Base-by-base conservation (phyloP, 2,888 invertebrate species). In the Lumbricus terrestris region DNA sequence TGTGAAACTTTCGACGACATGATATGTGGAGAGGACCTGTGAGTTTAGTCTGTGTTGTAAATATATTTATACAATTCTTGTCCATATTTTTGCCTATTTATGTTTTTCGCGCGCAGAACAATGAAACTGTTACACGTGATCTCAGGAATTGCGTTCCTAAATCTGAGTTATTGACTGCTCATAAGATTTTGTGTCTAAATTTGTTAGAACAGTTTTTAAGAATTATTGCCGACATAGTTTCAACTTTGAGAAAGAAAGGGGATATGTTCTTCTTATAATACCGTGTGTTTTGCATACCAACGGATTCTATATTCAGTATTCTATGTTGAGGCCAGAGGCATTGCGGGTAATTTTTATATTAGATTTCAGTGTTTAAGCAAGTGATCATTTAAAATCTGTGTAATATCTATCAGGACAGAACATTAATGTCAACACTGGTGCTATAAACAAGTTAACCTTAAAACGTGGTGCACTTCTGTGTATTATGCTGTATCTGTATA, bases 31-130 rank as follows among this genome's bases (percentile, higher is more conserved):
- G 37, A 34, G 34, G 23, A 34, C 34, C 35, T 85, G 85, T 37
- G 6, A 20, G 23, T 23, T 37, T 85, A 35, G 85, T 85, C 35
- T 85, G 35, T 85, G 85, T 37, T 85, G 85, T 85, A 85, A 85
- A 85, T 85, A 85, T 85, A 85, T 85, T 85, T 85, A 85, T 85
- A 37, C 34, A 85, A 37, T 35, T 85, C 34, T 85, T 85, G 35
- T 85, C 35, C 35, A 85, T 35, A 85, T 85, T 35, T 85, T 85
- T 85, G 69, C 69, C 54, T 69, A 69, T 69, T 69, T 69, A 69
- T 69, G 69, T 69, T 69, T 69, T n/a, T 16, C n/a, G 69, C n/a
- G 69, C 69, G 69, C 29, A 69, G 69, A 69, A n/a, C 69, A 69
- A 69, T 69, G 69, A 69, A 69, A 69, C 69, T 69, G 69, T n/a